A percentile compares a stretch with the other conserved stretches of the same genome.
These are phyloP conservation scores for Eudyptes chrysolophus DNA, from an alignment of 2,113 vertebrate genomes.

Conservation along the genomic window DNA sequence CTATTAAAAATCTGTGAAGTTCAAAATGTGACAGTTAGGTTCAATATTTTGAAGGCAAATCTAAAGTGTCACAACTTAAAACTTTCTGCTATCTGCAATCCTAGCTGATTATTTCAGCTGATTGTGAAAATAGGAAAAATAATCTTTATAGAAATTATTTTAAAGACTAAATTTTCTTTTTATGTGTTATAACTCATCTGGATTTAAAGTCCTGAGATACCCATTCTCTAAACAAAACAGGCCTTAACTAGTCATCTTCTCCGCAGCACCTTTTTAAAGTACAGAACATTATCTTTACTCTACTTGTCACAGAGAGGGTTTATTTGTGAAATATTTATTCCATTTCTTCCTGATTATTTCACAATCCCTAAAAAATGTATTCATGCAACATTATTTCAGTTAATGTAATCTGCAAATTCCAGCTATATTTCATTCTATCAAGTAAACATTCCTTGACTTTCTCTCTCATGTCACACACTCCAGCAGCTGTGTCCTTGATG, in stretches of 20 bases:
- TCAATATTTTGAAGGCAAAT: not conserved
- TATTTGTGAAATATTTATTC: conserved; percentile 6
- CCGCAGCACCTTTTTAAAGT: not conserved
- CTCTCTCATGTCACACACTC: not conserved
- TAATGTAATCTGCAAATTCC: conserved; percentile 35
- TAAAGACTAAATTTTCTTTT: not conserved
- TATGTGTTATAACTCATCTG: not conserved
- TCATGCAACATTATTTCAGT: conserved; percentile 35
- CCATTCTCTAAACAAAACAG: not conserved
- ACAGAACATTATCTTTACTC: not conserved
- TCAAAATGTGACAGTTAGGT: not conserved
- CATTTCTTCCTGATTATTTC: not conserved
- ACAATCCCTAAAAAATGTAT: not conserved
- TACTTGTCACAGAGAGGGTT: not conserved
- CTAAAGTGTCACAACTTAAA: not conserved
- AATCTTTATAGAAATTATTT: not conserved
- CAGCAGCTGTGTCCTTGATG: conserved; percentile 52
- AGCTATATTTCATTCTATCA: conserved; percentile 19
- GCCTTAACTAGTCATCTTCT: not conserved
- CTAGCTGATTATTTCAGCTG: not conserved
- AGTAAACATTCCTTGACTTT: conserved; percentile 42
- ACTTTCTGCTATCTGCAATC: not conserved
- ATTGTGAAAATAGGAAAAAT: not conserved
- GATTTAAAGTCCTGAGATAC: not conserved
- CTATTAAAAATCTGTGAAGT: not conserved